Percentiles rank a stretch among this genome's conserved stretches.
Conservation (phyloP, 92 coral and sea anemone species). For the Desmophyllum pertusum region DNA sequence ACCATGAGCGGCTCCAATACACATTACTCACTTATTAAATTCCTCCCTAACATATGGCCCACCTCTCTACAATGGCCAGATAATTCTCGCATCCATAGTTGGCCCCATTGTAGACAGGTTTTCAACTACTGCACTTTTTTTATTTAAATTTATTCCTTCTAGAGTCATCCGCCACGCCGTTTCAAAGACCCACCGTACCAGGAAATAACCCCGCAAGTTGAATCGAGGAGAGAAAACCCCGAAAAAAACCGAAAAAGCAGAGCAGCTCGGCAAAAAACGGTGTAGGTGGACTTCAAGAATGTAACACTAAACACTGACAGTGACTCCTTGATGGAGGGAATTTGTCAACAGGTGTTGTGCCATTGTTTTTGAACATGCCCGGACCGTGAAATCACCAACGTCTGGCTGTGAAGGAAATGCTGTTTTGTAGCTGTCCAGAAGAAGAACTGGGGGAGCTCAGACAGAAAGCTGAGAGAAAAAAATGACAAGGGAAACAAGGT, state of each 20-base stretch:
- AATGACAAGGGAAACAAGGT: constrained; percentile 38
- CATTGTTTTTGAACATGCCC: constrained; percentile 69
- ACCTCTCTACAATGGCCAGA: too few relatives aligned
- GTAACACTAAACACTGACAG: constrained; percentile 73
- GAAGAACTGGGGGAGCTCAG: constrained; percentile 66
- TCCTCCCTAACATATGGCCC: too few relatives aligned
- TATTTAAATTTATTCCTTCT: neutral
- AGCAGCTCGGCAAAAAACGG: constrained; percentile 27
- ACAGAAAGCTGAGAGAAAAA: constrained; percentile 64
- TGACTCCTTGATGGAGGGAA: constrained; percentile 89
- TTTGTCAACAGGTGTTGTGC: constrained; percentile 88
- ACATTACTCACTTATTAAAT: too few relatives aligned
- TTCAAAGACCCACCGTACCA: constrained; percentile 92
- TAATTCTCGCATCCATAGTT: too few relatives aligned
- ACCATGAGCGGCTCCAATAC: too few relatives aligned
- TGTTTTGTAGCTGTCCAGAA: too few relatives aligned
- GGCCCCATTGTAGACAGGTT: too few relatives aligned
- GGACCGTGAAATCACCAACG: constrained; percentile 59
- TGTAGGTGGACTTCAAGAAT: constrained; percentile 72
- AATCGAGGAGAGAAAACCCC: constrained; percentile 23
- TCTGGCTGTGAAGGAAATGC: constrained; percentile 73
- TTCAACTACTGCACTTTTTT: too few relatives aligned
- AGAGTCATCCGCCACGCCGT: constrained; percentile 84
- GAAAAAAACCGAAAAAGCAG: constrained; percentile 5
- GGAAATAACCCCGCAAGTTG: constrained; percentile 37